A percentile compares a stretch with the other conserved stretches of the same genome.
Conservation (phyloP, 2,888 invertebrate species). For the Drosophila subsilvestris region DNA sequence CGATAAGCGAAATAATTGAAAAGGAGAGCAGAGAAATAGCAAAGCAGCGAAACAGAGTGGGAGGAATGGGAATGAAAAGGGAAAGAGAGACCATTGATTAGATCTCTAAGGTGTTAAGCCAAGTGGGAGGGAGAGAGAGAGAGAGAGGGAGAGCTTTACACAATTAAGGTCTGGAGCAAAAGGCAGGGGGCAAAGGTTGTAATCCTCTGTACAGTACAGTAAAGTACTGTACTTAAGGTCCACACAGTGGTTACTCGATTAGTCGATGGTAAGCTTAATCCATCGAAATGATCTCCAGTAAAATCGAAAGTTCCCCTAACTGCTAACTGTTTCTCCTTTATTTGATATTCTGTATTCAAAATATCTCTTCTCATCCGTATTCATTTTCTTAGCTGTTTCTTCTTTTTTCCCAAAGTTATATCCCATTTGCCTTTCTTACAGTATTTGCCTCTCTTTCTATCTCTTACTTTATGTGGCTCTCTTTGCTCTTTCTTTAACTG, state of each 20-base stretch:
- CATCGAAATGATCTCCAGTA: no score
- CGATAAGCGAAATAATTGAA: conserved; percentile 43
- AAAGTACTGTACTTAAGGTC: no score
- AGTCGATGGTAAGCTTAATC: no score
- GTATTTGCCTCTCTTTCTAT: not conserved
- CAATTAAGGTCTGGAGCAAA: not conserved
- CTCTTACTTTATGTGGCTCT: not conserved
- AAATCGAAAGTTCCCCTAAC: no score
- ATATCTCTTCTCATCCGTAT: no score
- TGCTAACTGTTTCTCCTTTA: no score
- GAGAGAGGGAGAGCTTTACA: not conserved
- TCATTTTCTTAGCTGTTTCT: no score
- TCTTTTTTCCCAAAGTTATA: no score
- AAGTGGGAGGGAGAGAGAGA: not conserved
- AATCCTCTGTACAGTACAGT: not conserved
- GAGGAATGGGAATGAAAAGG: not conserved
- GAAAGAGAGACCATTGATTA: not conserved
- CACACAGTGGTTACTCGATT: no score
- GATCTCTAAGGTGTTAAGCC: not conserved
- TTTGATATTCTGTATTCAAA: no score
- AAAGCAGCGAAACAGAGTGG: not conserved
- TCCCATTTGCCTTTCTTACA: not conserved
- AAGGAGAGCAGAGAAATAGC: conserved; percentile 12
- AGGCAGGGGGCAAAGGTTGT: no score
- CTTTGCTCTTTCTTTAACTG: no score